A percentile compares a stretch with the other conserved stretches of the same genome.
Evolutionary conservation across 2,888 invertebrate species (phyloP).

Genomic region (Macrophya annulata): DNA sequence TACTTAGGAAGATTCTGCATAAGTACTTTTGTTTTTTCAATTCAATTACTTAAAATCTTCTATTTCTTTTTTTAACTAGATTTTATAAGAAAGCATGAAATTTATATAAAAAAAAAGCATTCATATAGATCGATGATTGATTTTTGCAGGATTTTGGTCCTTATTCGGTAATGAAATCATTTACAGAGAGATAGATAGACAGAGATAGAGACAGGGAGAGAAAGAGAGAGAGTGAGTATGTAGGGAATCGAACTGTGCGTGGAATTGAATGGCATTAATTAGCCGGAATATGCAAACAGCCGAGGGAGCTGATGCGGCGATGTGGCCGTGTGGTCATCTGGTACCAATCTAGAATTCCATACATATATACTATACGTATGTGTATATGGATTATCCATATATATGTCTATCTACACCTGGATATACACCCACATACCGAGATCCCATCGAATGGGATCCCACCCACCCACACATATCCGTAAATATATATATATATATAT

Average conservation of each 20-base stretch:
- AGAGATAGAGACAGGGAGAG: neutral
- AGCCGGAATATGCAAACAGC: slow-evolving; percentile 73
- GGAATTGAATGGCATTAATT: slow-evolving; percentile 74
- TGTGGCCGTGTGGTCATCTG: slow-evolving; percentile 61
- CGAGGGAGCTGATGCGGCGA: slow-evolving; percentile 59
- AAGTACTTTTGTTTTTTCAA: too few species aligned
- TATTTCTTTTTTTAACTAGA: too few species aligned
- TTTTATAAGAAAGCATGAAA: too few species aligned
- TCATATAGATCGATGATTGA: neutral
- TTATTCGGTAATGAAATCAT: neutral
- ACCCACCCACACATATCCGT: too few species aligned
- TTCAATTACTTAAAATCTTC: too few species aligned
- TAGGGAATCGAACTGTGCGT: slow-evolving; percentile 52
- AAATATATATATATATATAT: too few species aligned
- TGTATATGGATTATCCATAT: neutral
- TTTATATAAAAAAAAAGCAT: too few species aligned
- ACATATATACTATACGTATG: neutral
- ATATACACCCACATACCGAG: neutral
- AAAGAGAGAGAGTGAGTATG: neutral
- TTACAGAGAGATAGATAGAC: neutral
- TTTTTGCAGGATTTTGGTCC: neutral
- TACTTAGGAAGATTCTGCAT: too few species aligned
- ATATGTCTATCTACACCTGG: neutral
- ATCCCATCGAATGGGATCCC: neutral
- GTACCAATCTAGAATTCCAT: slow-evolving; percentile 26